phyloP scores from a whole-genome alignment of 2,797 vertebrate genomes.

The Anolis apletophallus region DNA sequence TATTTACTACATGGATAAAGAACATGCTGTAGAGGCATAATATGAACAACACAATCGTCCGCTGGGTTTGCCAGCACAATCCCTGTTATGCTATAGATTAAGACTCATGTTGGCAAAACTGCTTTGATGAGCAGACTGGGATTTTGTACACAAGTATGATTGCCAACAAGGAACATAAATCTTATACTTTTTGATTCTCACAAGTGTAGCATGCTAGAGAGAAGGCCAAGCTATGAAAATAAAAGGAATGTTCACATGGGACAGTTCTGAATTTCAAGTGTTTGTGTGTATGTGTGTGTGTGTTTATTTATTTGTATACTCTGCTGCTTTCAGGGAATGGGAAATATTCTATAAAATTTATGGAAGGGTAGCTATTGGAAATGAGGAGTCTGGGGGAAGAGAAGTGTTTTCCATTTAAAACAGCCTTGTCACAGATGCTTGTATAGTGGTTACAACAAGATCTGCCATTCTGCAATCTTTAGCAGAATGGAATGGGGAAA shows the following conservation, averaged over 20 bases:
- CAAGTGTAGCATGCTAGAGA: background rate
- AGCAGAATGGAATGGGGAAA: too few relatives aligned
- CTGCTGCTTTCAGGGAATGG: too few relatives aligned
- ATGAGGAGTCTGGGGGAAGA: background rate
- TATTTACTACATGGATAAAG: constrained; percentile 21
- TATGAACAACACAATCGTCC: background rate
- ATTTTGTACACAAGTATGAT: background rate
- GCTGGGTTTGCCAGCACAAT: background rate
- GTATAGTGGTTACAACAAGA: background rate
- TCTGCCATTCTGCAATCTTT: too few relatives aligned
- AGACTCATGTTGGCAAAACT: background rate
- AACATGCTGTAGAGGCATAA: constrained; percentile 10
- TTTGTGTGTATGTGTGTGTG: background rate
- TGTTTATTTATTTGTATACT: background rate
- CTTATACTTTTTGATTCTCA: background rate
- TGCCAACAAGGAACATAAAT: background rate
- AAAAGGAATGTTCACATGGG: background rate
- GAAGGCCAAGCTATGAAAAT: background rate
- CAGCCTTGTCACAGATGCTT: background rate
- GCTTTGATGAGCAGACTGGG: constrained; percentile 6
- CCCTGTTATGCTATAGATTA: background rate
- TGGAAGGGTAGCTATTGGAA: background rate
- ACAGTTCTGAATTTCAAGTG: background rate
- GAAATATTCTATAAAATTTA: background rate
- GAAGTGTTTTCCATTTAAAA: background rate